Percentiles rank a stretch among this genome's conserved stretches.
Evolutionary conservation across 2,888 invertebrate species (phyloP).

Genomic region (Tipula confusa): DNA sequence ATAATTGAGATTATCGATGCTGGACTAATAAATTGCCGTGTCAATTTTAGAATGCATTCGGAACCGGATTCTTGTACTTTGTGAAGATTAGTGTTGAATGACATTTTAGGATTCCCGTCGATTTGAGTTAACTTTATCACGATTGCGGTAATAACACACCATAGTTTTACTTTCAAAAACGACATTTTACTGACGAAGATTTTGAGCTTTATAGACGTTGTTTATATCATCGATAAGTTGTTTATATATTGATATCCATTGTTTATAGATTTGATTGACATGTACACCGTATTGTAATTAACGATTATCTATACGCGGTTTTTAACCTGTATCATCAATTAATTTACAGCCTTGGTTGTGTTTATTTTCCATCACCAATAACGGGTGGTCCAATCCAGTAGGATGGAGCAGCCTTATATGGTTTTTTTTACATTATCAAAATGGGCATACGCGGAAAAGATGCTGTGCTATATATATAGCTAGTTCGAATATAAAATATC

Average conservation of each 20-base stretch:
- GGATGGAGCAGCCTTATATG: no score
- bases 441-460: no score
- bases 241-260: background rate
- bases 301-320: background rate
- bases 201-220: background rate
- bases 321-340: no score
- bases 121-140: background rate
- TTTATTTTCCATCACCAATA: no score
- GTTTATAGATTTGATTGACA: background rate
- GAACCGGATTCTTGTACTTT: slow-evolving; percentile 31
- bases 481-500: no score
- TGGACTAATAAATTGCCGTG: background rate
- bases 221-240: no score
- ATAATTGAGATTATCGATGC: slow-evolving; percentile 27
- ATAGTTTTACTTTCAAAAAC: background rate
- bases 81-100: background rate
- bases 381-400: no score
- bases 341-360: no score
- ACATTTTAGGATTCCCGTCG: background rate
- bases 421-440: no score
- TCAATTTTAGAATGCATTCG: slow-evolving; percentile 21
- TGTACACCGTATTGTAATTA: background rate
- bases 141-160: background rate
- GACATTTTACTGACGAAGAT: background rate
- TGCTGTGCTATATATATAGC: no score